Base-by-base conservation (phyloP, 2,113 vertebrate species). In the Corynorhinus townsendii region DNA sequence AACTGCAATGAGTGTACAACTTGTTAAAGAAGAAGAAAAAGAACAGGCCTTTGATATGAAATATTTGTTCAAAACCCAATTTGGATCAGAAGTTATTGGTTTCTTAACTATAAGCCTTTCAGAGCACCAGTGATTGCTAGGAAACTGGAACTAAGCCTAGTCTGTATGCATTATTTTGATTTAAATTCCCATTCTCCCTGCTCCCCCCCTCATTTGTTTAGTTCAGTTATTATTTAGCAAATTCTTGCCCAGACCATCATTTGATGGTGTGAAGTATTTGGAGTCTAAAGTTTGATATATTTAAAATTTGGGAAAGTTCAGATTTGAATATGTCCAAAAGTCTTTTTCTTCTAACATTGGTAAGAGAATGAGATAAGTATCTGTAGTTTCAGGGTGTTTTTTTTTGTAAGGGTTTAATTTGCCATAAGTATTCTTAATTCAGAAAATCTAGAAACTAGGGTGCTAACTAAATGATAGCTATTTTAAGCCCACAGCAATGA, bases 21-120 rank as follows among this genome's bases (percentile, higher is more conserved):
- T 77, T 90, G 47, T 90, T 95, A 43, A n/a, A 33, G 14, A 64
- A 66, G 30, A 66, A 66, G 64, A 64, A 64, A 33, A 66, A 66
- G 62, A 22, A 76, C 89, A 86, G 75, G 16, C 9, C 64, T 92
- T 95, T 93, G 90, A 92, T 96, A 95, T 91, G 95, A 96, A 95
- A 59, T 87, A 40, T 35, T 3, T 97, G 62, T 96, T 97, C 96
- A 96, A 91, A 96, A 96, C 95, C 73, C 19, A 86, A 35, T 80
- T 80, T 30, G 22, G 73, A 96, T 96, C 81, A 96, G 86, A 94
- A 96, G 75, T 95, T 88, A 95, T 96, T 96, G 90, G 73, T 95
- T 97, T 96, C 64, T 93, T 96, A 96, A 86, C 73, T 94, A 16
- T 81, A 90, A 94, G 68, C 81, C 91, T 97, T 97, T 97, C 92